Conservation (phyloP, 2,797 vertebrate genomes). For the Leuciscus waleckii region DNA sequence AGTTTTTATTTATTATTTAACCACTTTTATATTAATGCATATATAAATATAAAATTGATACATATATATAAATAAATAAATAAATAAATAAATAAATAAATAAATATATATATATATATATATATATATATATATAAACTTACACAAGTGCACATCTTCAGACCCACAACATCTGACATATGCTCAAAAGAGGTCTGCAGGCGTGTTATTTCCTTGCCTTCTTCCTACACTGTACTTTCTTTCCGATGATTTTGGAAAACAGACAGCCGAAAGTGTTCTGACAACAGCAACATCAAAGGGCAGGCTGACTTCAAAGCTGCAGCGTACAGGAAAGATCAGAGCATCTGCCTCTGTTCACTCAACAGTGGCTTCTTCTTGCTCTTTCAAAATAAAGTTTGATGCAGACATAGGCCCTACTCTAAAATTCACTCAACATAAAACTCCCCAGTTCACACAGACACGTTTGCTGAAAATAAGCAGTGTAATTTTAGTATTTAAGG, state of each 20-base stretch:
- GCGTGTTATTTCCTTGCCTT: conserved; percentile 24
- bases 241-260: conserved; percentile 46
- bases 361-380: neutral
- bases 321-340: neutral
- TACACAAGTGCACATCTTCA: conserved; percentile 10
- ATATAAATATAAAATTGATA: too few relatives aligned
- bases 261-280: conserved; percentile 58
- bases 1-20: neutral
- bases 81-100: too few relatives aligned
- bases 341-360: conserved; percentile 33
- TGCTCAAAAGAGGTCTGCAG: conserved; percentile 8
- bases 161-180: conserved; percentile 1
- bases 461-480: neutral
- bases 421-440: neutral
- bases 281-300: conserved; percentile 35
- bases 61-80: too few relatives aligned
- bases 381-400: neutral
- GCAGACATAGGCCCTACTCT: neutral
- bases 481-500: neutral
- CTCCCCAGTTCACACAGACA: neutral
- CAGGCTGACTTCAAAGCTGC: neutral
- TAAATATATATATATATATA: too few relatives aligned
- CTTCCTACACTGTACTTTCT: conserved; percentile 4
- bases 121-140: too few relatives aligned
- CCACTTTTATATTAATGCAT: neutral